These are phyloP conservation scores for Lithophane semibrunnea DNA, from an alignment of 2,888 invertebrate genomes.

Conservation along the genomic window DNA sequence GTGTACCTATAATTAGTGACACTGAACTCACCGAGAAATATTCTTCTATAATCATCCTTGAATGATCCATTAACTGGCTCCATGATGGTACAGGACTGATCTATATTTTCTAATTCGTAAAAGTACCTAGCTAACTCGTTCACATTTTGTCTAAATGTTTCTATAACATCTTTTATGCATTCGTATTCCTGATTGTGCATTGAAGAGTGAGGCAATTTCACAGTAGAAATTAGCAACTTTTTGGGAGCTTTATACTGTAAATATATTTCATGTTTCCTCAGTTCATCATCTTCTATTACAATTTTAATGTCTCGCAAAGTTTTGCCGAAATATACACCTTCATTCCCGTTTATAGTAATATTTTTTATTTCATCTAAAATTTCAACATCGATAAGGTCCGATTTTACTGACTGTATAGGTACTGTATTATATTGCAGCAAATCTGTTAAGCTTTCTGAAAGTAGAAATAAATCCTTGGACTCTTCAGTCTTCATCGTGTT, in stretches of 20 bases:
- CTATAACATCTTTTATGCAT: conserved; percentile 75
- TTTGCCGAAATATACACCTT: conserved; percentile 79
- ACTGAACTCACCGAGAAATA: conserved; percentile 77
- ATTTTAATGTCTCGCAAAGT: conserved; percentile 81
- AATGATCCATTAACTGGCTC: conserved; percentile 81
- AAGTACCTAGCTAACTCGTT: conserved; percentile 78
- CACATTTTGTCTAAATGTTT: conserved; percentile 71
- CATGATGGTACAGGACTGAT: conserved; percentile 79
- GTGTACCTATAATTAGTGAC: neutral
- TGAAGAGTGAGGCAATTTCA: conserved; percentile 76
- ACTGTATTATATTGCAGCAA: conserved; percentile 32
- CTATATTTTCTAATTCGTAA: conserved; percentile 80
- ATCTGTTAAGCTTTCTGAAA: conserved; percentile 41
- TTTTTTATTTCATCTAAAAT: conserved; percentile 78
- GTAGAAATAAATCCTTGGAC: conserved; percentile 26
- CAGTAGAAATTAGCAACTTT: conserved; percentile 73
- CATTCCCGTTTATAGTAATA: conserved; percentile 52
- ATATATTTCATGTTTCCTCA: conserved; percentile 78
- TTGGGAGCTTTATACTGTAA: conserved; percentile 74
- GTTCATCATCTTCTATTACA: conserved; percentile 72
- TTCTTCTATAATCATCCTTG: conserved; percentile 84
- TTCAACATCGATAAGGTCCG: conserved; percentile 74
- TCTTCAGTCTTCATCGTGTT: conserved; percentile 18
- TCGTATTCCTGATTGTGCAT: conserved; percentile 77
- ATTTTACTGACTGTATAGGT: conserved; percentile 52